These are phyloP conservation scores for Athetis lepigone DNA, from an alignment of 2,888 invertebrate genomes.

Conservation along the genomic window DNA sequence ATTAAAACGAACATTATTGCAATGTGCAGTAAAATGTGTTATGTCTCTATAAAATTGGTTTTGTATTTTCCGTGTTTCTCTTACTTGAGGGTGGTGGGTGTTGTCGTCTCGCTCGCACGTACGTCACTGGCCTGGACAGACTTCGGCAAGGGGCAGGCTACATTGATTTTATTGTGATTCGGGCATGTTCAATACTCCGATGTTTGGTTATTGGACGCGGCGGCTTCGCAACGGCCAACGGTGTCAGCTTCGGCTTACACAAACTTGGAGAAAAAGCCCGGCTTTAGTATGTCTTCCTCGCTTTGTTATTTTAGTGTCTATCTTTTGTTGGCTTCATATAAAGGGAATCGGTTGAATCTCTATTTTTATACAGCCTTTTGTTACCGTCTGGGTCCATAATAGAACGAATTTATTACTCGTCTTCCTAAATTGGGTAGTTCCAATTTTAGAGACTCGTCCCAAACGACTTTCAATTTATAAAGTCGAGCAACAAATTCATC, in stretches of 20 bases:
- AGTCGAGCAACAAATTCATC: slow-evolving; percentile 40
- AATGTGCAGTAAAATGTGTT: slow-evolving; percentile 71
- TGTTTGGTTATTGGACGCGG: slow-evolving; percentile 55
- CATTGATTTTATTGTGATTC: slow-evolving; percentile 77
- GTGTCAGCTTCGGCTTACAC: slow-evolving; percentile 41
- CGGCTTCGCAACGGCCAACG: slow-evolving; percentile 23
- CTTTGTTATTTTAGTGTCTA: slow-evolving; percentile 39
- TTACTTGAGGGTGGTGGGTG: slow-evolving; percentile 37
- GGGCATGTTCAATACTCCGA: slow-evolving; percentile 53
- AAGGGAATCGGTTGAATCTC: slow-evolving; percentile 22
- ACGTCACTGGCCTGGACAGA: slow-evolving; percentile 67
- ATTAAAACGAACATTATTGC: slow-evolving; percentile 69
- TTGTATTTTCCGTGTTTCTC: slow-evolving; percentile 56
- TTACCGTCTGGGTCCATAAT: slow-evolving; percentile 27
- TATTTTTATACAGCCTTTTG: slow-evolving; percentile 39
- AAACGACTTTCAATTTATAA: slow-evolving; percentile 48
- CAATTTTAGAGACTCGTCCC: slow-evolving; percentile 25
- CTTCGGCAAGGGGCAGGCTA: slow-evolving; percentile 69
- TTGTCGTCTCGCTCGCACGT: slow-evolving; percentile 61
- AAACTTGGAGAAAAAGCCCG: slow-evolving; percentile 37
- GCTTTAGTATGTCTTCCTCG: slow-evolving; percentile 31
- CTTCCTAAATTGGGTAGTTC: slow-evolving; percentile 36
- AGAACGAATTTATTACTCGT: slow-evolving; percentile 37
- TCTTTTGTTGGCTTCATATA: slow-evolving; percentile 28
- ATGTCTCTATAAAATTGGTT: slow-evolving; percentile 71